phyloP scores from a whole-genome alignment of 2,888 invertebrate genomes.

The Diachrysia chrysitis region DNA sequence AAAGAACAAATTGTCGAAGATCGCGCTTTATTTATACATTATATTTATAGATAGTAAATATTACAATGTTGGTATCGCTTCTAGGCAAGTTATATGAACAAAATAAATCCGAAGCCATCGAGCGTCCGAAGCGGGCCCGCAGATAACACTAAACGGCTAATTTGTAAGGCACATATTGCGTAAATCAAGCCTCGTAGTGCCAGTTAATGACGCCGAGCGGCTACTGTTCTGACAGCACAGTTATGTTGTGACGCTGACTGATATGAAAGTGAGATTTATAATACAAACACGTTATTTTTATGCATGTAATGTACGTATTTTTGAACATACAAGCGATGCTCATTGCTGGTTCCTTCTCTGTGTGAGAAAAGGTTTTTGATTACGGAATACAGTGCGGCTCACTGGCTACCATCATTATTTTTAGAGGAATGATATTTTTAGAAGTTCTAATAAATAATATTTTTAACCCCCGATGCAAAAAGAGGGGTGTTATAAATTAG shows the following conservation, averaged over 20 bases:
- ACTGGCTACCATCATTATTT: too few species aligned
- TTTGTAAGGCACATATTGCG: conserved; percentile 80
- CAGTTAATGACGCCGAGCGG: conserved; percentile 70
- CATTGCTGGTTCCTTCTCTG: neutral
- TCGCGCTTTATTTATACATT: too few species aligned
- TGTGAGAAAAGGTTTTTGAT: neutral
- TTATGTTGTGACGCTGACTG: conserved; percentile 64
- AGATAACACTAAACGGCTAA: conserved; percentile 85
- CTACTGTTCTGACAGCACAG: conserved; percentile 72
- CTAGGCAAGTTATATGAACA: conserved; percentile 64
- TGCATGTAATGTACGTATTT: conserved; percentile 46
- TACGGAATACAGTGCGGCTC: neutral
- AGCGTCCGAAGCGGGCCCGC: conserved; percentile 68
- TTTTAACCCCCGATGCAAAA: too few species aligned
- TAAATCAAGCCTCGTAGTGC: conserved; percentile 78
- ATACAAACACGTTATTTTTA: conserved; percentile 58
- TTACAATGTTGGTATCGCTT: conserved; percentile 52
- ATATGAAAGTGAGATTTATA: conserved; percentile 70
- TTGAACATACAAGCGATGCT: neutral
- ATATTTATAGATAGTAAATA: too few species aligned
- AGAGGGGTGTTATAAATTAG: too few species aligned
- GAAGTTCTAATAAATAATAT: too few species aligned
- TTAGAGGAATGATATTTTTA: too few species aligned
- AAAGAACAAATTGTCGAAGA: too few species aligned
- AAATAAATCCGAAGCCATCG: conserved; percentile 64